A percentile compares a stretch with the other conserved stretches of the same genome.
phyloP scores from a whole-genome alignment of 2,888 invertebrate genomes.

The Nipponacmea schrenckii region DNA sequence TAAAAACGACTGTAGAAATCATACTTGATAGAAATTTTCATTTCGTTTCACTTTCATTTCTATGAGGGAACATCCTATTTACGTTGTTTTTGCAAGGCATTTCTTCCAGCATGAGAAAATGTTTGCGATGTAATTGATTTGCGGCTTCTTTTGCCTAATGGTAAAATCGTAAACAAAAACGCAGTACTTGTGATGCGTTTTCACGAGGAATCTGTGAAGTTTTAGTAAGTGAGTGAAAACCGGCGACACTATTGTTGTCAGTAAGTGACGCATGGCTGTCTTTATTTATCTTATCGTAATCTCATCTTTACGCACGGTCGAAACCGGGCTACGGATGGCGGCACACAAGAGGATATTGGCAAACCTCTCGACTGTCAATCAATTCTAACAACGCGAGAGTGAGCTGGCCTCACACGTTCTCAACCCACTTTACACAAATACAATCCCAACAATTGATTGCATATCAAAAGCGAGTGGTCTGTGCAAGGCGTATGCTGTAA shows the following conservation, averaged over 20 bases:
- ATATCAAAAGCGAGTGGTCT: neutral
- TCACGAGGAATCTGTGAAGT: too few relatives aligned
- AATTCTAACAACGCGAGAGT: conserved; percentile 3
- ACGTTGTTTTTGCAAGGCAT: too few relatives aligned
- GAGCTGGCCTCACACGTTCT: neutral
- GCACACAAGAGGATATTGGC: conserved; percentile 4
- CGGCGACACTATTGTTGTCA: neutral
- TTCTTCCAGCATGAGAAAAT: too few relatives aligned
- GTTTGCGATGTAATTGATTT: too few relatives aligned
- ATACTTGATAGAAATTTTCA: too few relatives aligned
- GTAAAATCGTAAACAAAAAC: too few relatives aligned
- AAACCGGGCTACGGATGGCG: conserved; percentile 7
- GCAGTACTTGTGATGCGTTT: too few relatives aligned
- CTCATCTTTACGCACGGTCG: conserved; percentile 2
- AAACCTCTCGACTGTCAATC: conserved; percentile 8
- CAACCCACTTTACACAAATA: neutral
- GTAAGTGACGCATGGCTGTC: conserved; percentile 6
- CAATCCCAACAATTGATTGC: conserved; percentile 2
- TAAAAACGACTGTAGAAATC: too few relatives aligned
- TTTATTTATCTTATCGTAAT: conserved; percentile 8
- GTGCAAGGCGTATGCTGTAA: neutral
- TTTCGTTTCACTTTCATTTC: too few relatives aligned
- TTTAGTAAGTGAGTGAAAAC: neutral
- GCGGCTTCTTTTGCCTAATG: too few relatives aligned
- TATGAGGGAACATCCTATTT: too few relatives aligned